A percentile compares a stretch with the other conserved stretches of the same genome.
Evolutionary conservation across 2,797 vertebrate species (phyloP).

Genomic region (Sorex maritimensis): DNA sequence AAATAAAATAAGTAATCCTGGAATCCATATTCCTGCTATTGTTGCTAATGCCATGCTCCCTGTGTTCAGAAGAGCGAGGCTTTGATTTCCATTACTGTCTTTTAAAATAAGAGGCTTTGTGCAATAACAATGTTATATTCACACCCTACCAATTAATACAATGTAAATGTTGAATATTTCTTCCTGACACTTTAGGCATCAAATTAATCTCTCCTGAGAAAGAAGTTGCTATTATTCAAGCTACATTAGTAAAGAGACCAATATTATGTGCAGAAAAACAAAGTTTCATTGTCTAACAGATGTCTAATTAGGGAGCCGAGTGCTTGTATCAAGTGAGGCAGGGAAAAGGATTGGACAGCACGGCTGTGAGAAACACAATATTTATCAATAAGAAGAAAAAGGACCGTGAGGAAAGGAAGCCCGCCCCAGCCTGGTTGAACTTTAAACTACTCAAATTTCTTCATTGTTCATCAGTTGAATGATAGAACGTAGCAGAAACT

Average conservation of each 20-base stretch:
- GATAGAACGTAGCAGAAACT: background rate
- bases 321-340: constrained; percentile 62
- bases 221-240: constrained; percentile 69
- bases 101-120: background rate
- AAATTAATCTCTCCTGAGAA: constrained; percentile 76
- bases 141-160: constrained; percentile 76
- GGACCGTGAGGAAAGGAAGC: constrained; percentile 31
- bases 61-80: background rate
- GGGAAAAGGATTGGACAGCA: constrained; percentile 55
- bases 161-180: constrained; percentile 68
- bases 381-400: constrained; percentile 74
- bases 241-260: constrained; percentile 62
- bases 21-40: background rate
- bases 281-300: constrained; percentile 80
- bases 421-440: constrained; percentile 58
- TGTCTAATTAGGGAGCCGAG: constrained; percentile 76
- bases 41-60: background rate
- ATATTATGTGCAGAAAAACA: constrained; percentile 65
- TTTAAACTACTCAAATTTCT: constrained; percentile 53
- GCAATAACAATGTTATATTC: background rate
- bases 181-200: constrained; percentile 70
- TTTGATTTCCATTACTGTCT: background rate
- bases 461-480: constrained; percentile 57
- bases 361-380: constrained; percentile 23
- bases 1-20: background rate